Percentiles rank a stretch among this genome's conserved stretches.
Conservation (phyloP, 2,113 vertebrate species). For the Stigmatopora argus region DNA sequence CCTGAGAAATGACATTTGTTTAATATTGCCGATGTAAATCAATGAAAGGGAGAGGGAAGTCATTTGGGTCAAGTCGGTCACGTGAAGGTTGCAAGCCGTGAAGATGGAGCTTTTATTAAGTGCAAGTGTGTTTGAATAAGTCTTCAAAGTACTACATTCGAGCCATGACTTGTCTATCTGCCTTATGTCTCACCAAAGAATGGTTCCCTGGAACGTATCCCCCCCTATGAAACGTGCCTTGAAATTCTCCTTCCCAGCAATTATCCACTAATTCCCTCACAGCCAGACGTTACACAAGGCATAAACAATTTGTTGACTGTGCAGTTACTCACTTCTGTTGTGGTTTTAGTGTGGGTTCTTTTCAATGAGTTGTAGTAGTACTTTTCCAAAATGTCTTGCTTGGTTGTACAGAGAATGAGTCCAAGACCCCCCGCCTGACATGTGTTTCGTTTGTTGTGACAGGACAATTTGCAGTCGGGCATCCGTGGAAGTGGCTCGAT, state of each 20-base stretch:
- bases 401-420: not conserved
- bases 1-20: constrained; percentile 57
- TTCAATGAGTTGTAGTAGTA: not conserved
- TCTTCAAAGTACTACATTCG: not conserved
- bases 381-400: not conserved
- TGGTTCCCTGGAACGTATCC: not conserved
- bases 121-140: no score
- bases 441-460: not conserved
- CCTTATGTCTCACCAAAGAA: not conserved
- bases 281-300: constrained; percentile 45
- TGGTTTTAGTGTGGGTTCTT: not conserved
- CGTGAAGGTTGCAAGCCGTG: constrained; percentile 43
- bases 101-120: no score
- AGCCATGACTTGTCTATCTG: no score
- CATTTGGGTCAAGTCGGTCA: constrained; percentile 61
- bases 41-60: constrained; percentile 36
- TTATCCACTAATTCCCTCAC: not conserved
- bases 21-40: constrained; percentile 56
- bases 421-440: not conserved
- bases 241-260: not conserved
- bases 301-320: constrained; percentile 30
- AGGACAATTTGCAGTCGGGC: not conserved
- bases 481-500: not conserved
- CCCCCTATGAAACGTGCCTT: not conserved
- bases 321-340: constrained; percentile 22